Evolutionary conservation across 2,888 invertebrate species (phyloP).

Genomic region (Drosophila imparisetae): DNA sequence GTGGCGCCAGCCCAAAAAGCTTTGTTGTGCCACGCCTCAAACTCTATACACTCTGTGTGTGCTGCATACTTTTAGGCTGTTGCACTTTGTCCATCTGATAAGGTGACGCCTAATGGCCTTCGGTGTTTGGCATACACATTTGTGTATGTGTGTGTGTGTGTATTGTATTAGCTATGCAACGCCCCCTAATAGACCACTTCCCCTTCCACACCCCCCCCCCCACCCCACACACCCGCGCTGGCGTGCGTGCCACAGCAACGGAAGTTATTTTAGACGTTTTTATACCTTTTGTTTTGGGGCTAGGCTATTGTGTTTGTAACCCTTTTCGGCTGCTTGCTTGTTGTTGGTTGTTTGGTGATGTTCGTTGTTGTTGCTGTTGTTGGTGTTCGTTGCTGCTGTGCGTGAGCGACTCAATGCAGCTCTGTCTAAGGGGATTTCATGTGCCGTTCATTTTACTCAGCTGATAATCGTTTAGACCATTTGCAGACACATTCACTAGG

Average conservation of each 20-base stretch:
- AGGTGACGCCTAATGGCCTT: constrained; percentile 61
- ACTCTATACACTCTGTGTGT: constrained; percentile 28
- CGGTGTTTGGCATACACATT: constrained; percentile 53
- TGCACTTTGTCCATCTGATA: constrained; percentile 75
- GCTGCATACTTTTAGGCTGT: constrained; percentile 73
- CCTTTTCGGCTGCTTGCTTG: constrained; percentile 49
- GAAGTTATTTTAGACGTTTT: constrained; percentile 79
- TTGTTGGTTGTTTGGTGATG: constrained; percentile 18
- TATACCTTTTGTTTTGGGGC: constrained; percentile 67
- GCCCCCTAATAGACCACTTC: background rate
- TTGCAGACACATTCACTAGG: constrained; percentile 67
- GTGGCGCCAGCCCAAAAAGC: constrained; percentile 36
- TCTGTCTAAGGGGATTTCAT: constrained; percentile 61
- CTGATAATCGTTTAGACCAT: constrained; percentile 75
- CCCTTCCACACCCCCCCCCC: background rate
- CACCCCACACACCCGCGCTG: background rate
- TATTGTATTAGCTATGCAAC: constrained; percentile 54
- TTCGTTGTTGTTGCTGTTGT: constrained; percentile 15
- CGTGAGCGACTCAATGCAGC: constrained; percentile 33
- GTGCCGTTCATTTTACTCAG: constrained; percentile 68
- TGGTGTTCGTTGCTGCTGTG: constrained; percentile 35
- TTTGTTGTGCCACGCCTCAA: constrained; percentile 23
- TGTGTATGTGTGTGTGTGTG: constrained; percentile 17
- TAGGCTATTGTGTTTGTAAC: constrained; percentile 55
- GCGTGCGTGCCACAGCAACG: constrained; percentile 64